phyloP scores from a whole-genome alignment of 2,113 vertebrate species.

The Mus spicilegus region DNA sequence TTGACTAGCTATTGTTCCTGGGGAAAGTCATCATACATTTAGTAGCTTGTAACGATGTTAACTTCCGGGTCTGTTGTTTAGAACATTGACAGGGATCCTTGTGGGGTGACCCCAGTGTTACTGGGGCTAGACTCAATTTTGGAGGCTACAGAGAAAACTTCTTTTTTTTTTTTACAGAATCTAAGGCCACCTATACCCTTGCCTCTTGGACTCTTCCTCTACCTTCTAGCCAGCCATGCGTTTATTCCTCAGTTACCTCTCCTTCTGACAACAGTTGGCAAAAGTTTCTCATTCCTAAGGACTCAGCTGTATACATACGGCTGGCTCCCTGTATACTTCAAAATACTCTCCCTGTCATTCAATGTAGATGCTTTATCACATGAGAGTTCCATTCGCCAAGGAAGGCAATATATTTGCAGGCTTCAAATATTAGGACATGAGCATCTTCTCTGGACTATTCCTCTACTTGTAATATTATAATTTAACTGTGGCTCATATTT shows the following conservation, averaged over 20 bases:
- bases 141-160: not conserved
- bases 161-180: not conserved
- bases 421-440: not conserved
- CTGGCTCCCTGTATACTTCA: not conserved
- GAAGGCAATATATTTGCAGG: not conserved
- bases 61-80: not conserved
- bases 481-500: conserved; percentile 18
- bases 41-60: not conserved
- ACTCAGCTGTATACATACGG: not conserved
- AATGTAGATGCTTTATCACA: not conserved
- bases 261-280: not conserved
- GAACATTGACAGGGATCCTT: not conserved
- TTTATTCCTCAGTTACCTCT: not conserved
- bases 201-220: not conserved
- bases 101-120: not conserved
- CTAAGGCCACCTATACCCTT: not conserved
- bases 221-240: not conserved
- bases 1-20: not conserved
- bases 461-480: not conserved
- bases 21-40: not conserved
- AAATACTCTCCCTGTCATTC: not conserved
- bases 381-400: not conserved
- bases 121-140: not conserved
- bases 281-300: not conserved
- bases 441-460: not conserved